Evolutionary conservation across 2,888 invertebrate genomes (phyloP).

Genomic region (Cataglyphis albicans): DNA sequence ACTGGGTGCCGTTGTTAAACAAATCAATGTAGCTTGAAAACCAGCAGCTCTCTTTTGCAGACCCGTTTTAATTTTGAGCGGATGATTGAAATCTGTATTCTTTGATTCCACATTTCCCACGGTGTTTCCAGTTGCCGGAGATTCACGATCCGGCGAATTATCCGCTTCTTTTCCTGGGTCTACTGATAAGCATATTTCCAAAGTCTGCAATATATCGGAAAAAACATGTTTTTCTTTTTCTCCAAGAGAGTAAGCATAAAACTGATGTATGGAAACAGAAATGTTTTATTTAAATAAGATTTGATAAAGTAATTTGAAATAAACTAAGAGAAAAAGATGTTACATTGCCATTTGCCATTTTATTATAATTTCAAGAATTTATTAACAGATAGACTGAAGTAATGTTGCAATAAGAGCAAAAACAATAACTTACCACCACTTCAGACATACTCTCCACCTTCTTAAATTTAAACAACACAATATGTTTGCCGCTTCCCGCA

Average conservation of each 20-base stretch:
- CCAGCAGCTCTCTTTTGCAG: slow-evolving; percentile 96
- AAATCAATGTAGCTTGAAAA: slow-evolving; percentile 98
- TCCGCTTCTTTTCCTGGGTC: slow-evolving; percentile 93
- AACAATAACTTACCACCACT: slow-evolving; percentile 89
- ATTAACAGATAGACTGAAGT: neutral
- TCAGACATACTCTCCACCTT: slow-evolving; percentile 95
- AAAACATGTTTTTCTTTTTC: neutral
- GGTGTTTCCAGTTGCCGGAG: slow-evolving; percentile 87
- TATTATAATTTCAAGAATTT: neutral
- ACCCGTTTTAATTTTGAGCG: slow-evolving; percentile 91
- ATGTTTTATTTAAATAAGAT: neutral
- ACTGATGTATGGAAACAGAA: neutral
- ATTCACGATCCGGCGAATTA: slow-evolving; percentile 94
- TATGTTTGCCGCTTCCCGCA: slow-evolving; percentile 97
- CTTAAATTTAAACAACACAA: slow-evolving; percentile 97
- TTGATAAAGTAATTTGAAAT: neutral
- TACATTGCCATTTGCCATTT: neutral
- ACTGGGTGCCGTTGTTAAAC: slow-evolving; percentile 94
- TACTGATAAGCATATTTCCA: slow-evolving; percentile 95
- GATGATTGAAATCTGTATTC: slow-evolving; percentile 85
- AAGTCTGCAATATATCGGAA: slow-evolving; percentile 87
- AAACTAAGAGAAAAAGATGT: neutral
- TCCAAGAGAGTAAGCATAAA: neutral
- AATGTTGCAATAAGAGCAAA: slow-evolving; percentile 1
- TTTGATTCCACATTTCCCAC: slow-evolving; percentile 86